Evolutionary conservation across 1,140 invertebrate species (phyloP).

Genomic region (Polypedilum vanderplanki): DNA sequence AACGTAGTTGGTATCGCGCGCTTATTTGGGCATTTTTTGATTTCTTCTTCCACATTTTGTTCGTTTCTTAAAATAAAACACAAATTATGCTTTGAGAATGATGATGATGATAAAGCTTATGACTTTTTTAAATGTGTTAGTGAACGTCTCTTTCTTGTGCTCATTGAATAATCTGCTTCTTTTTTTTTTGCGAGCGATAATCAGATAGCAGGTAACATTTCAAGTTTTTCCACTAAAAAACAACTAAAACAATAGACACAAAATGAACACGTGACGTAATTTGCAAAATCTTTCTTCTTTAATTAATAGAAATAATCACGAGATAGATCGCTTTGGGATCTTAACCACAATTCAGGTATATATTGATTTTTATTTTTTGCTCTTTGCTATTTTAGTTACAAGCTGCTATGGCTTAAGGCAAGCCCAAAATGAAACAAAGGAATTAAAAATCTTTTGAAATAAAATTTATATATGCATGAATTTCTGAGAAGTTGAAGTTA

Average conservation of each 20-base stretch:
- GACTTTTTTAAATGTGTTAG: neutral
- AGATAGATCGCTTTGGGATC: too few species aligned
- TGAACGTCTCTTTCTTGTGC: neutral
- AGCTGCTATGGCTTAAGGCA: too few species aligned
- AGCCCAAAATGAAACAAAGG: too few species aligned
- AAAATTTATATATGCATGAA: too few species aligned
- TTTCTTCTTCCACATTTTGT: neutral
- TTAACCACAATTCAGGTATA: too few species aligned
- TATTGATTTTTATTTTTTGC: too few species aligned
- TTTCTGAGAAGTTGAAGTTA: too few species aligned
- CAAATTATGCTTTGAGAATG: neutral
- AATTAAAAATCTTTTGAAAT: too few species aligned
- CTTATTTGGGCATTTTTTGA: constrained; percentile 1
- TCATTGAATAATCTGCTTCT: neutral
- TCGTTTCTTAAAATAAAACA: neutral
- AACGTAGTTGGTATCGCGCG: neutral
- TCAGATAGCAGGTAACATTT: constrained; percentile 15
- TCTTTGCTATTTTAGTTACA: too few species aligned
- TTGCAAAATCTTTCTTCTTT: neutral
- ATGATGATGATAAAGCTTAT: constrained; percentile 11
- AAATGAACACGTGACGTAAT: neutral
- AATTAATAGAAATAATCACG: too few species aligned
- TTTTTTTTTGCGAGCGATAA: neutral
- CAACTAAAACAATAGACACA: too few species aligned
- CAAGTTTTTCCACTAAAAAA: neutral